phyloP scores from a whole-genome alignment of 2,888 invertebrate species.

The Kuschelorhynchus macadamiae region DNA sequence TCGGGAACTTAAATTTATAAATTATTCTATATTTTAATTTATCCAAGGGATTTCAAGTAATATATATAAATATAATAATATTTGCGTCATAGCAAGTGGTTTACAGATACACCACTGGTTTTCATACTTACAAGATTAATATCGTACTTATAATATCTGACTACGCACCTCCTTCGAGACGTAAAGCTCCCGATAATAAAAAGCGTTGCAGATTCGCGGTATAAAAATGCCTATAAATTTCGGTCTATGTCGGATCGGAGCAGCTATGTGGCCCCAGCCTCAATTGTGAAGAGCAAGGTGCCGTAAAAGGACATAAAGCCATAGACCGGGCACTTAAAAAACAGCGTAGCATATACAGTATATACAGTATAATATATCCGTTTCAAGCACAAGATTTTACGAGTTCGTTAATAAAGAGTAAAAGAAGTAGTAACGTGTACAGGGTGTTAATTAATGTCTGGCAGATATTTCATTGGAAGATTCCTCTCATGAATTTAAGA shows the following conservation, averaged over 20 bases:
- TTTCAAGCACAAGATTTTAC: conserved; percentile 10
- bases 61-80: too few relatives aligned
- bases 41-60: too few relatives aligned
- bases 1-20: too few relatives aligned
- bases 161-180: conserved; percentile 25
- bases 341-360: too few relatives aligned
- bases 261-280: conserved; percentile 16
- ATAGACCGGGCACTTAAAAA: neutral
- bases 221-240: conserved; percentile 39
- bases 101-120: conserved; percentile 14
- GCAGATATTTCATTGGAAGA: too few relatives aligned
- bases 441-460: too few relatives aligned
- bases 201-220: conserved; percentile 22
- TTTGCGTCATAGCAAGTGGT: too few relatives aligned
- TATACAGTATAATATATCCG: neutral
- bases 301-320: conserved; percentile 14
- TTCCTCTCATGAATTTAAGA: too few relatives aligned
- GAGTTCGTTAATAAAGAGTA: too few relatives aligned
- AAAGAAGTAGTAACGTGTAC: too few relatives aligned
- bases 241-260: conserved; percentile 20
- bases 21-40: too few relatives aligned
- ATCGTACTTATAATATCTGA: conserved; percentile 28
- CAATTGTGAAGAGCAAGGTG: conserved; percentile 15
- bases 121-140: conserved; percentile 25
- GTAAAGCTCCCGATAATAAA: conserved; percentile 33